Evolutionary conservation across 2,888 invertebrate genomes (phyloP).

Genomic region (Lottia scabra): DNA sequence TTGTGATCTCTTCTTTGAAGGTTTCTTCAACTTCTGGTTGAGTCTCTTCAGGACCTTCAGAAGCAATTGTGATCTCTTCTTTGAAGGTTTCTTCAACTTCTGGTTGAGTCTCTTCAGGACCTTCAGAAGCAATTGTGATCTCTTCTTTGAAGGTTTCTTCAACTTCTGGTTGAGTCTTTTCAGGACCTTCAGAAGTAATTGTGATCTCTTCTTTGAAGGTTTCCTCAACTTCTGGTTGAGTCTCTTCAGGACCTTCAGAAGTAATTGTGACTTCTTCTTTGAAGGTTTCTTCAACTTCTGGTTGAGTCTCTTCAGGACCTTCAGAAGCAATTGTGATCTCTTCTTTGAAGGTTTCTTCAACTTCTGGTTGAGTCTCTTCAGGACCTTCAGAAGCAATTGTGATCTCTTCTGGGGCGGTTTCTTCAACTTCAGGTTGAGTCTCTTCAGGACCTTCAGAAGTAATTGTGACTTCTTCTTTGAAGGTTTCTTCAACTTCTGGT

Average conservation of each 20-base stretch:
- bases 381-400: not conserved
- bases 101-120: not conserved
- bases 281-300: slow-evolving; percentile 12
- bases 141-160: slow-evolving; percentile 18
- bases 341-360: slow-evolving; percentile 5
- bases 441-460: not conserved
- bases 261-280: slow-evolving; percentile 19
- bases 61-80: not conserved
- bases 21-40: not conserved
- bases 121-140: slow-evolving; percentile 15
- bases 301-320: not conserved
- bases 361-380: slow-evolving; percentile 14
- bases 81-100: not conserved
- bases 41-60: slow-evolving; percentile 9
- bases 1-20: slow-evolving; percentile 6
- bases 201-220: slow-evolving; percentile 10
- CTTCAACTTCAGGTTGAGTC: not conserved
- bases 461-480: too few species aligned
- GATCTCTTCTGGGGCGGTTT: slow-evolving; percentile 4
- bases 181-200: slow-evolving; percentile 14
- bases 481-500: too few species aligned
- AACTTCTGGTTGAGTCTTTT: slow-evolving; percentile 13
- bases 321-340: not conserved
- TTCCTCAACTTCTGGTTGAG: slow-evolving; percentile 19
- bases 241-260: slow-evolving; percentile 15